Base-by-base conservation (phyloP, 2,113 vertebrate species). In the Atherinomorus stipes region DNA sequence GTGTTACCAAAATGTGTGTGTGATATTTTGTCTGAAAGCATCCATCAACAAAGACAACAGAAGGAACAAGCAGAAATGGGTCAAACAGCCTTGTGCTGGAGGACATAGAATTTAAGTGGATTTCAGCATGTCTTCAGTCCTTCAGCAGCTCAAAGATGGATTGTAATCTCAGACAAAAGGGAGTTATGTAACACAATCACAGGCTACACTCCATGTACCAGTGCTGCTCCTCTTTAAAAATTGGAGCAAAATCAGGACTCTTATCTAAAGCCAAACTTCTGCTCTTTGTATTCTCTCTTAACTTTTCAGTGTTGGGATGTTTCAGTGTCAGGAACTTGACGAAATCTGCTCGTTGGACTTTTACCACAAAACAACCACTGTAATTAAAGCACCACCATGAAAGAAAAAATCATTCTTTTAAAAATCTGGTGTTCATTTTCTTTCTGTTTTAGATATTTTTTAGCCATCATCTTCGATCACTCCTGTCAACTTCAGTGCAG, bases 131-230 rank as follows among this genome's bases (percentile, higher is more conserved):
- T 49, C 60, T 1, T 72, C 38, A n/a, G 40, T 28, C 28, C n/a
- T 58, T 71, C 18, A 53, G 23, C 54, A 15, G 52, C 42, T 70
- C 22, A 66, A 42, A 54, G 42, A 71, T 52, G 64, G 68, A 72
- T 40, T 59, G 53, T 74, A 74, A 64, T 60, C 73, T 70, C 37
- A 37, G 38, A 64, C 34, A 40, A 64, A 53, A 54, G 3, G 13
- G 3, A 45, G 37, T 74, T 73, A 58, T 68, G 38, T 64, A 85
- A 83, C 50, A 76, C 71, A 59, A 12, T 71, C 37, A 45, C 23
- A 69, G 16, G n/a, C 45, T 25, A 15, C 64, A 26, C 49, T 40
- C 52, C n/a, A 12, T n/a, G n/a, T 4, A 7, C 25, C 58, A 69
- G 26, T 54, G 45, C 71, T 52, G 63, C 22, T 56, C 21, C 34